Evolutionary conservation across 2,113 vertebrate genomes (phyloP).

Genomic region (Calyptomena viridis): DNA sequence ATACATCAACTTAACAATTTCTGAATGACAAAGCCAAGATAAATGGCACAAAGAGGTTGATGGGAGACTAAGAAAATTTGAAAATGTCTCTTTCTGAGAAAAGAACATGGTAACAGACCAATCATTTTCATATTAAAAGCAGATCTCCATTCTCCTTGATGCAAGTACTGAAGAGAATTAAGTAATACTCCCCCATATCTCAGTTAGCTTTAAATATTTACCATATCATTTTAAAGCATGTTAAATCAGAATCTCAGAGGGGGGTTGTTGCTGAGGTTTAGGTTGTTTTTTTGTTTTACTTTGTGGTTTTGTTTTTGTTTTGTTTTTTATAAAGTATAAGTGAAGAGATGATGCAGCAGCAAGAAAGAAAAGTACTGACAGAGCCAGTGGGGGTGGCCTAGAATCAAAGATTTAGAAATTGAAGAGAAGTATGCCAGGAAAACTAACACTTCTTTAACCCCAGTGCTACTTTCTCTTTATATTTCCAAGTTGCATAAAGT

Average conservation of each 20-base stretch:
- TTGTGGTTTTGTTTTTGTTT: neutral
- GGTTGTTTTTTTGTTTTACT: neutral
- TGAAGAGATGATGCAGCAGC: neutral
- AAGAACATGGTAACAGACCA: neutral
- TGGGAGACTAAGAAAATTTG: neutral
- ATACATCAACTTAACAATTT: neutral
- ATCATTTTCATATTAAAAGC: neutral
- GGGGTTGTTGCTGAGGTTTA: neutral
- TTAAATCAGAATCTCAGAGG: neutral
- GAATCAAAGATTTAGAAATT: neutral
- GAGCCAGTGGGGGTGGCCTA: neutral
- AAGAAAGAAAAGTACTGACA: neutral
- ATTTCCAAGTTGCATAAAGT: neutral
- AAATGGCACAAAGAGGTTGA: neutral
- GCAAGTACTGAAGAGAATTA: neutral
- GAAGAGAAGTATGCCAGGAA: neutral
- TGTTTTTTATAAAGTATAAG: neutral
- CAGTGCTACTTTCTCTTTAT: neutral
- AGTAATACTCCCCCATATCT: neutral
- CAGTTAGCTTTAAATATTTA: neutral
- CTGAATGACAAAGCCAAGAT: neutral
- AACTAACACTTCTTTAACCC: neutral
- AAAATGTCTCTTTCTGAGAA: neutral
- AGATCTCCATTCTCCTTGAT: neutral
- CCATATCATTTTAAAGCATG: neutral